Evolutionary conservation across 2,113 vertebrate genomes (phyloP), one percentile per base, ranked within the genome.

Genomic region (Aegithalos caudatus): DNA sequence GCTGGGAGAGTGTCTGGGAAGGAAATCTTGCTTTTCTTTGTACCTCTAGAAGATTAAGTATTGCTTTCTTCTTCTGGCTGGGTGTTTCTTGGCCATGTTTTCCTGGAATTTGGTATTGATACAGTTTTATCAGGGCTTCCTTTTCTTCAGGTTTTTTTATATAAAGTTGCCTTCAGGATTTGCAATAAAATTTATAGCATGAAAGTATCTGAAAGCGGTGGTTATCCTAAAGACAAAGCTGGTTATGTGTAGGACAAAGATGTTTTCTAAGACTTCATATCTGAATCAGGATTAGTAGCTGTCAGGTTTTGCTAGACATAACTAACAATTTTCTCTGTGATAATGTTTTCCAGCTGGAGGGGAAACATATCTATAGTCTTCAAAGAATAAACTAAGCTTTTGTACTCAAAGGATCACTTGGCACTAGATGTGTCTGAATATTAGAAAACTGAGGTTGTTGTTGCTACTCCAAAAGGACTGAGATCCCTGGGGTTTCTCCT

Each of bases 341-440:
- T 91, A 67, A 87, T 86, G 29, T 92, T 94, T 92, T 72, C 62
- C 76, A 88, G 71, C 62, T 96, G 90, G 44, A 90, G 71, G 47
- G 74, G 77, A 82, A 88, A 57, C 2, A 0, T 64, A 76, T 67
- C 73, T 82, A 6, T 93, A 58, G 71, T 73, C 64, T 90, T 94
- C 82, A 88, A 82, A 93, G 76, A 77, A 35, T 23, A 56, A 93
- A 29, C 48, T 58, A 62, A 74, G 56, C 44, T 85, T 31, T 96
- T 94, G 25, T 47, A 57, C 24, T 92, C 21, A 62, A 22, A 83
- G 67, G 29, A 71, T 76, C 45, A 27, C 48, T 70, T 80, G 88
- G 50, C 50, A 62, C 33, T 86, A 73, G 50, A 33, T 69, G 9
- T 58, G 50, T 77, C 71, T 66, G 47, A 62, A 50, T 58, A 24